Base-by-base conservation (phyloP, 1,140 invertebrate genomes). In the Aricia agestis region DNA sequence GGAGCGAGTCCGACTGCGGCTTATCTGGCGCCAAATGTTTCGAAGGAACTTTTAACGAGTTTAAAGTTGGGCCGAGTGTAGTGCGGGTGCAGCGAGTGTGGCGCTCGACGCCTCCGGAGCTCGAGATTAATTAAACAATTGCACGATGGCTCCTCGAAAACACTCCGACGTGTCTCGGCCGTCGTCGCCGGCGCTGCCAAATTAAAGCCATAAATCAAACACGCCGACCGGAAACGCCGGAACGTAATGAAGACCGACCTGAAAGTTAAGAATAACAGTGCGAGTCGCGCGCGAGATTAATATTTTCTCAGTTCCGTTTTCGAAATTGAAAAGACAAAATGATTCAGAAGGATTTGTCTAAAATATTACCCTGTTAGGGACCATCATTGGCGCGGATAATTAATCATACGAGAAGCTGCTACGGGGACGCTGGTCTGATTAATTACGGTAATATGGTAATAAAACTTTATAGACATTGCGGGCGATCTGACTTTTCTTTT, bases 61-160 rank as follows among this genome's bases (percentile, higher is more conserved):
- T 91, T 89, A 90, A 89, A 90, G 87, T 90, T 89, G 85, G 77
- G 82, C 83, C 83, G 80, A 91, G 85, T 89, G 86, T 89, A 91
- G 84, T 91, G 87, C 86, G 88, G 83, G 83, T 82, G 79, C 83
- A 84, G 76, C 76, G 74, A 78, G 79, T 76, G 76, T 78, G 78
- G 76, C 75, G 76, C 78, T 78, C 78, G 74, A 75, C 85, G 83
- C 81, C 82, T 83, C 79, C 84, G 78, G 82, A 79, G 83, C 86
- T 84, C 86, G 87, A 90, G 89, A 91, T 91, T 91, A 91, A 91
- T 91, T 91, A 91, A 91, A 91, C 89, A 90, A 90, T 89, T 88
- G 89, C 89, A 84, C 86, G 89, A 89, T 89, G 89, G 84, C 87
- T 90, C 80, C 85, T 89, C 89, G 86, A 91, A 87, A 89, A 88